Conservation (phyloP, 35 echinoderm and acorn worm genomes). For the Chiridota heheva region DNA sequence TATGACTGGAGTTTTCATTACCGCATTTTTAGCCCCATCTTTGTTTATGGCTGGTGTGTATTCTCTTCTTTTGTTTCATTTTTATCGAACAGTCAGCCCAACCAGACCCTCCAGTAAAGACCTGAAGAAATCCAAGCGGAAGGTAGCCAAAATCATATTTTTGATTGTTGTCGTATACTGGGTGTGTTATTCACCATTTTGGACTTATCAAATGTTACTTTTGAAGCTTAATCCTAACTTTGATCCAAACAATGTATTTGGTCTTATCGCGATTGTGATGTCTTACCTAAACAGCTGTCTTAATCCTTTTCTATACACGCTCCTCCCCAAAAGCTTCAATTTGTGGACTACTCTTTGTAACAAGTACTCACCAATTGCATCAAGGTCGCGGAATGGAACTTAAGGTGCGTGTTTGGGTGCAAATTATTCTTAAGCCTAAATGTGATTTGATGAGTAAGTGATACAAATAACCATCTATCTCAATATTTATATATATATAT, state of each 20-base stretch:
- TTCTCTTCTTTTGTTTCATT: constrained; percentile 21
- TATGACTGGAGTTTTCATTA: constrained; percentile 4
- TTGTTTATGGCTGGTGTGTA: constrained; percentile 24
- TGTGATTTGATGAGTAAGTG: too few relatives aligned
- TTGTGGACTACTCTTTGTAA: constrained; percentile 16
- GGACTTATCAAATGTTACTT: constrained; percentile 48
- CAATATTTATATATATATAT: too few relatives aligned
- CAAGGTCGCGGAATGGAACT: constrained; percentile 24
- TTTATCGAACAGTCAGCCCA: constrained; percentile 24
- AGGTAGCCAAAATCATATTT: constrained; percentile 55
- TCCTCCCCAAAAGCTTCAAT: constrained; percentile 54
- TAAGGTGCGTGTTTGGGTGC: background rate
- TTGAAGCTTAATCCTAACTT: background rate
- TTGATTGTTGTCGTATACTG: constrained; percentile 50
- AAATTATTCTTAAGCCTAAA: too few relatives aligned
- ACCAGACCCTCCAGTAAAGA: constrained; percentile 23
- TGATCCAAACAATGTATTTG: constrained; percentile 10
- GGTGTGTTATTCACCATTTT: constrained; percentile 62
- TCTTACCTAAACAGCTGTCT: constrained; percentile 64
- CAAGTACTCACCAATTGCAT: background rate
- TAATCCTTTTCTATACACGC: constrained; percentile 59
- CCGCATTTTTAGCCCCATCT: constrained; percentile 15
- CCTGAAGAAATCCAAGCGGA: constrained; percentile 25
- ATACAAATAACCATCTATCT: too few relatives aligned
- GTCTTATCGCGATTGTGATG: constrained; percentile 36